Base-by-base conservation (phyloP, 1,140 invertebrate genomes). In the Drosophila grimshawi region DNA sequence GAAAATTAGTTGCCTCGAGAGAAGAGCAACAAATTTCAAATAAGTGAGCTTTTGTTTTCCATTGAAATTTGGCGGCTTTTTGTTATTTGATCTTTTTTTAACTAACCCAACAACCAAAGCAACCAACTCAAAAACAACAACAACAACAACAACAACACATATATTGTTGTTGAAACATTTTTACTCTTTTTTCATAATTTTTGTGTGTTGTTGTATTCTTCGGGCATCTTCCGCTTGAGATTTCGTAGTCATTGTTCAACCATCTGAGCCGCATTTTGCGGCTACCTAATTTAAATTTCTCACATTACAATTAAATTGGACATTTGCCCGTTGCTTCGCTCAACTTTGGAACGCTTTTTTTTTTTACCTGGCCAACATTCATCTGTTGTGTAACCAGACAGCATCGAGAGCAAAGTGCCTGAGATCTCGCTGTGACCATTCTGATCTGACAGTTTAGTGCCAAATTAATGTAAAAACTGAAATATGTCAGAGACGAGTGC, bases 11-110 rank as follows among this genome's bases (percentile, higher is more conserved):
- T 83, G 82, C 33, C 70, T 46, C 39, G 33, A 46, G 59, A 78
- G 53, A 56, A 66, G 53, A 65, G 80, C 75, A 71, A 75, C 73
- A 80, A 73, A 80, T 80, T 88, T 80, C 46, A 77, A 83, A 83
- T 82, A 89, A 88, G 83, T 88, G 85, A 88, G 83, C 86, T 88
- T 88, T 88, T 88, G 85, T 88, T 88, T 88, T 88, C 85, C 85
- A 71, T 88, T 88, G 85, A 88, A 86, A 83, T 88, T 86, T 83
- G 67, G 83, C 83, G 83, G 83, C 83, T 80, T 80, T 82, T 60
- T 32, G 85, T 88, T 78, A 88, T 88, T 88, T 88, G 83, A 88
- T 88, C 83, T 86, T 88, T 86, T 85, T 78, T 66, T 72, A 67
- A 74, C 53, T 70, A 83, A 83, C 70, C 77, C 49, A 78, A 70